Evolutionary conservation across 2,797 vertebrate genomes (phyloP).

Genomic region (Cirrhinus mrigala): DNA sequence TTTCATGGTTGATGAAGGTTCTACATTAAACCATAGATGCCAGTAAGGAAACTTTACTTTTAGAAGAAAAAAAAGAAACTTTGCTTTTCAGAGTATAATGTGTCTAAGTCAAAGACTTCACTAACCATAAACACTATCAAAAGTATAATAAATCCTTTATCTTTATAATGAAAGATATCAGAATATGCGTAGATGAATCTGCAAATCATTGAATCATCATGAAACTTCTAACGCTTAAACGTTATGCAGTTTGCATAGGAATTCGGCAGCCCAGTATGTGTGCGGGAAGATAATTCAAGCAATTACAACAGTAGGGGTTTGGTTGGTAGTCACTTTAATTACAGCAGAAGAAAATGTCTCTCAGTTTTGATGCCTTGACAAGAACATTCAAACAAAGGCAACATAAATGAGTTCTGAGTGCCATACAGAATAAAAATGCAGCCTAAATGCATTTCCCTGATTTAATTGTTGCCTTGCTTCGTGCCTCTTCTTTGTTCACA

Average conservation of each 20-base stretch:
- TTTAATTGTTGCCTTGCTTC: background rate
- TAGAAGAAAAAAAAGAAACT: too few relatives aligned
- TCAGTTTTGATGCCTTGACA: constrained; percentile 36
- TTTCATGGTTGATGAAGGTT: too few relatives aligned
- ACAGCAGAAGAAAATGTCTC: constrained; percentile 36
- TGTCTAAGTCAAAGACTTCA: background rate
- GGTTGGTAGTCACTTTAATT: constrained; percentile 51
- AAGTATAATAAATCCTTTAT: background rate
- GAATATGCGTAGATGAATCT: background rate
- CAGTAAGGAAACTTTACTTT: too few relatives aligned
- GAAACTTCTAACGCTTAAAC: background rate
- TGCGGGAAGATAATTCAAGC: constrained; percentile 23
- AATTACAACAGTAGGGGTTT: constrained; percentile 31
- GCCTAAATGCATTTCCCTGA: background rate
- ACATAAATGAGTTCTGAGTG: background rate
- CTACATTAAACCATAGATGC: too few relatives aligned
- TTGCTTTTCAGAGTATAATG: too few relatives aligned
- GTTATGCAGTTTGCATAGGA: constrained; percentile 3
- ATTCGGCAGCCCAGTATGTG: background rate
- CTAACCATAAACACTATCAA: background rate
- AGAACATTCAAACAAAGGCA: constrained; percentile 26
- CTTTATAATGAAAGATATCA: background rate
- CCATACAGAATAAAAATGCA: constrained; percentile 3
- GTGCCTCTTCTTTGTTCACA: background rate
- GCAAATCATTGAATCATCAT: background rate